Percentiles rank a stretch among this genome's conserved stretches.
Evolutionary conservation across 2,113 vertebrate genomes (phyloP).

Genomic region (Ictidomys tridecemlineatus): DNA sequence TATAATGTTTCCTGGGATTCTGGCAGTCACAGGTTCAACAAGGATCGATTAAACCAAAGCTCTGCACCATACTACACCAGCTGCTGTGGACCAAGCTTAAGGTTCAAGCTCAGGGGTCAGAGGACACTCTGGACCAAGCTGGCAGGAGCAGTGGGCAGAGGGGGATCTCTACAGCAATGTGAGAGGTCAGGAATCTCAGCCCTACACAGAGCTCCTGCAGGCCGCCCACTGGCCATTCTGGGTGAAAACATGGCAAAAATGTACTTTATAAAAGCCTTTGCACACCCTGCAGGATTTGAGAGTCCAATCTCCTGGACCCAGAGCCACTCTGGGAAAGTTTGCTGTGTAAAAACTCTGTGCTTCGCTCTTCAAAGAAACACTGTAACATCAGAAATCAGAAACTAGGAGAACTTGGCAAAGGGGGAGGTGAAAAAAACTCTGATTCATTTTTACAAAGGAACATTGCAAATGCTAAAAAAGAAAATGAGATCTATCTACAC

Average conservation of each 20-base stretch:
- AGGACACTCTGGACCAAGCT: not conserved
- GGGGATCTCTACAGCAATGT: not conserved
- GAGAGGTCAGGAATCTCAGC: too few relatives aligned
- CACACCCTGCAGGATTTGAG: too few relatives aligned
- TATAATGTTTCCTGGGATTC: not conserved
- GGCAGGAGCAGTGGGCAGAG: too few relatives aligned
- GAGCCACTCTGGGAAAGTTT: not conserved
- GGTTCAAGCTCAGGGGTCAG: too few relatives aligned
- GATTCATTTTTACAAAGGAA: not conserved
- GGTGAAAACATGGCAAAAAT: not conserved
- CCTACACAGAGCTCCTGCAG: not conserved
- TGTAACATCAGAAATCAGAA: not conserved
- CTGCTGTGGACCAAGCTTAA: too few relatives aligned
- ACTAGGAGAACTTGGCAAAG: too few relatives aligned
- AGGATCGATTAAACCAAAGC: not conserved
- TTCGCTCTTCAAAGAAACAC: rapidly evolving
- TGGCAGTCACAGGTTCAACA: not conserved
- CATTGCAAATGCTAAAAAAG: not conserved
- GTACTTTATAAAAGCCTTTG: not conserved
- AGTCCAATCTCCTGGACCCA: not conserved
- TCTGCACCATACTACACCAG: too few relatives aligned
- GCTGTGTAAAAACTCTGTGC: rapidly evolving
- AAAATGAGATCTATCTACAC: too few relatives aligned
- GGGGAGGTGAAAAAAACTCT: not conserved
- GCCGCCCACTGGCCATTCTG: not conserved